phyloP scores from a whole-genome alignment of 2,113 vertebrate species.

The Corythornis vintsioides region DNA sequence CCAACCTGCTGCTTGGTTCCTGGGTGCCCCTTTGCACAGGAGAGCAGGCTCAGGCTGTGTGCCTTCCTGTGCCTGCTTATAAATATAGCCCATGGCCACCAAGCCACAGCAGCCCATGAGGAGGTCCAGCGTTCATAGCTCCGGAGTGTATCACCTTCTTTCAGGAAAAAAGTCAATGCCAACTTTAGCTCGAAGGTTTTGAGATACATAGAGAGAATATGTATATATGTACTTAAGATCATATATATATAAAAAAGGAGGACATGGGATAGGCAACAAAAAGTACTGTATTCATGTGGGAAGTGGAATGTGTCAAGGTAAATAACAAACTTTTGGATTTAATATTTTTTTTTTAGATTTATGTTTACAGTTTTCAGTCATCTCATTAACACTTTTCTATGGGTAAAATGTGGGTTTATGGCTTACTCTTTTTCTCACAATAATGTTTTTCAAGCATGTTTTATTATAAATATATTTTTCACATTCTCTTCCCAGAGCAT shows the following conservation, averaged over 20 bases:
- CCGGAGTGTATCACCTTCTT: rapidly evolving
- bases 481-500: background rate
- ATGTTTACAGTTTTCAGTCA: background rate
- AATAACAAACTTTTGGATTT: background rate
- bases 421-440: background rate
- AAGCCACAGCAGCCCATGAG: background rate
- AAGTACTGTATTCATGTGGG: background rate
- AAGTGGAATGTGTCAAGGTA: background rate
- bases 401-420: background rate
- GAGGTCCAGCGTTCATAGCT: background rate
- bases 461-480: background rate
- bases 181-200: background rate
- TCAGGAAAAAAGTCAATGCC: background rate
- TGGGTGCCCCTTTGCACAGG: rapidly evolving
- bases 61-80: background rate
- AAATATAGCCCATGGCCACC: rapidly evolving
- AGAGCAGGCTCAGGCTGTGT: rapidly evolving
- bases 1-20: background rate
- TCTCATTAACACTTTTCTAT: background rate
- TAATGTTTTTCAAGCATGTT: background rate
- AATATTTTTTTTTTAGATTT: background rate
- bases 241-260: background rate
- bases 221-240: background rate
- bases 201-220: background rate
- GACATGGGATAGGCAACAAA: background rate